These are phyloP conservation scores for Acanthis flammea DNA, from an alignment of 2,797 vertebrate genomes.

Conservation along the genomic window DNA sequence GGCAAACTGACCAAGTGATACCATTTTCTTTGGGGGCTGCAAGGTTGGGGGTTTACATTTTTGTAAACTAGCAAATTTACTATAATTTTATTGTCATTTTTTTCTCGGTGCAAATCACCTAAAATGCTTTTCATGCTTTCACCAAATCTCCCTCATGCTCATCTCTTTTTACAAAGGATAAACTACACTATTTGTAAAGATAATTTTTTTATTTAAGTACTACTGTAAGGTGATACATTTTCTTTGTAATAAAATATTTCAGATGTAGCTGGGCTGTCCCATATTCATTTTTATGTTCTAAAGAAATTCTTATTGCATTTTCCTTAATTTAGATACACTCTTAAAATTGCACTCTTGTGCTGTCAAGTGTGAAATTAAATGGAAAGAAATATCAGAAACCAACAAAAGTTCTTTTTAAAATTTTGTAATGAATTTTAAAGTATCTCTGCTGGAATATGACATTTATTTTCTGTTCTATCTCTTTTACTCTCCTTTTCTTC, in stretches of 20 bases:
- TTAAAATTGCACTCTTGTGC: background rate
- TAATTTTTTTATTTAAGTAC: background rate
- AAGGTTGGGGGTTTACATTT: background rate
- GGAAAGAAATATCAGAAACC: background rate
- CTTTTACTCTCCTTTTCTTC: background rate
- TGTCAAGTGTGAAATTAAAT: background rate
- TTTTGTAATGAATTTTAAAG: background rate
- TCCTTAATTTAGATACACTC: background rate
- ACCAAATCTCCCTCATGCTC: background rate
- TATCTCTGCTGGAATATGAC: background rate
- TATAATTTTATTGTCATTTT: background rate
- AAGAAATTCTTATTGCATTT: background rate
- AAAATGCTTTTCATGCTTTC: background rate
- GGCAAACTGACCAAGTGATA: background rate
- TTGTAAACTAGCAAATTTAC: background rate
- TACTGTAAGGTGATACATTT: background rate
- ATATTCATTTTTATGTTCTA: background rate
- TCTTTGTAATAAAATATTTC: background rate
- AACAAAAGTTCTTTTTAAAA: background rate
- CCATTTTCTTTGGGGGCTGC: background rate
- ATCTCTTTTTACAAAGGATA: background rate
- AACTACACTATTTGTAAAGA: background rate
- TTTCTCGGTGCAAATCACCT: background rate
- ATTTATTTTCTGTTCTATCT: background rate
- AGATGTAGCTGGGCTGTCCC: background rate